Percentiles rank a stretch among this genome's conserved stretches.
Evolutionary conservation across 2,888 invertebrate species (phyloP).

Genomic region (Mechanitis mazaeus): DNA sequence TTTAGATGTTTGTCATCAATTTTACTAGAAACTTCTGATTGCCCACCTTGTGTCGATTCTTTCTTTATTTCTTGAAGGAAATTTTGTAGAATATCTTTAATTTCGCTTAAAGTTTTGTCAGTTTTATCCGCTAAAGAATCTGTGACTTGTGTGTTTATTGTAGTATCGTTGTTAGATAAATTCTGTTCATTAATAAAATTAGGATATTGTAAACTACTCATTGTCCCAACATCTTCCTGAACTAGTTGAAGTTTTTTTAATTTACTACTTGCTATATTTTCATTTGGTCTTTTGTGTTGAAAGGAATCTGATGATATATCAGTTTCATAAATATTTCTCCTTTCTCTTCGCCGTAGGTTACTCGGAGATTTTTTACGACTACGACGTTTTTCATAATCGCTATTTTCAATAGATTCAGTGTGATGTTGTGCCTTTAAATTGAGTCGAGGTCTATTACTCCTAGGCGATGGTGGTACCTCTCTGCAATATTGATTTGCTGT

Average conservation of each 20-base stretch:
- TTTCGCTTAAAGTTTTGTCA: slow-evolving; percentile 63
- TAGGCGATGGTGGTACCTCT: slow-evolving; percentile 65
- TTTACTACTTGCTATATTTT: slow-evolving; percentile 9
- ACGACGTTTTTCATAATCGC: slow-evolving; percentile 18
- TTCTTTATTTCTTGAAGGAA: slow-evolving; percentile 65
- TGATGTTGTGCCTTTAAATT: slow-evolving; percentile 58
- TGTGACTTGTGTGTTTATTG: slow-evolving; percentile 46
- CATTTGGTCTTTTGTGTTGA: slow-evolving; percentile 13
- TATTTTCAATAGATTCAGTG: slow-evolving; percentile 43
- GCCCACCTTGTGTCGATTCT: slow-evolving; percentile 46
- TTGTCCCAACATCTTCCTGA: slow-evolving; percentile 35
- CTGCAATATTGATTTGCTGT: slow-evolving; percentile 42
- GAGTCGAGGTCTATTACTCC: slow-evolving; percentile 53
- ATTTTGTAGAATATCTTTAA: slow-evolving; percentile 61
- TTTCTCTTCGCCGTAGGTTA: slow-evolving; percentile 2
- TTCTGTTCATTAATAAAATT: slow-evolving; percentile 35
- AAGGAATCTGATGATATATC: slow-evolving; percentile 20
- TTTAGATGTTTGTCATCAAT: slow-evolving; percentile 11
- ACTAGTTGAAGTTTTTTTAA: slow-evolving; percentile 27
- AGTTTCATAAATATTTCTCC: slow-evolving; percentile 13
- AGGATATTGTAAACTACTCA: slow-evolving; percentile 39
- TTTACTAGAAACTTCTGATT: slow-evolving; percentile 36
- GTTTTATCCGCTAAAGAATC: slow-evolving; percentile 48
- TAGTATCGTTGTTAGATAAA: slow-evolving; percentile 35
- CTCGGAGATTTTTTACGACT: slow-evolving; percentile 21